phyloP scores from a whole-genome alignment of 2,113 vertebrate species.

The Dermatemys mawii region DNA sequence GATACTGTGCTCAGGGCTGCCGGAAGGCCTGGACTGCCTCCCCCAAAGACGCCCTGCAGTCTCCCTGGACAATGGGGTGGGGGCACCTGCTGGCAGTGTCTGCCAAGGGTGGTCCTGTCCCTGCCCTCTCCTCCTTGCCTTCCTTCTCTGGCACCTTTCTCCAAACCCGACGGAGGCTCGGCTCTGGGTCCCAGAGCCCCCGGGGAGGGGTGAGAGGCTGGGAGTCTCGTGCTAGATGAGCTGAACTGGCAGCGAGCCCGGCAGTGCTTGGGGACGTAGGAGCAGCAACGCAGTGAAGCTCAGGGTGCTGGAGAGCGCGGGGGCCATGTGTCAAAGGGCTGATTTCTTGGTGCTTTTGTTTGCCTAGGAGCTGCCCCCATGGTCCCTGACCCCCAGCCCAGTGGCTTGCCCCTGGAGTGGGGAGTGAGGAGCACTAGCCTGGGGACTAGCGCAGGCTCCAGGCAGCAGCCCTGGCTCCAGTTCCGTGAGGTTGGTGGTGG shows the following conservation, averaged over 20 bases:
- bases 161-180: background rate
- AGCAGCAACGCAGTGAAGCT: background rate
- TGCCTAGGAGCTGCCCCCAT: background rate
- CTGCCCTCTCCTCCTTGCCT: background rate
- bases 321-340: background rate
- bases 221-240: background rate
- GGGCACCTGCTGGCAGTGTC: background rate
- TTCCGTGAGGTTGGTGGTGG: rapidly evolving
- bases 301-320: background rate
- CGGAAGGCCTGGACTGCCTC: no score
- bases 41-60: background rate
- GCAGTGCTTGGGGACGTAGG: background rate
- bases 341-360: background rate
- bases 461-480: background rate
- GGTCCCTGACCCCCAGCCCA: background rate
- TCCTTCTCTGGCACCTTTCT: background rate
- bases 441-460: background rate
- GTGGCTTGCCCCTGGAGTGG: no score
- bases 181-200: background rate
- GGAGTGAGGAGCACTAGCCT: no score
- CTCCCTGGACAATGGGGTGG: background rate
- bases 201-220: background rate
- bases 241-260: background rate
- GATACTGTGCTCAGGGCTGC: background rate
- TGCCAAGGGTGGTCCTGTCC: background rate